Conservation (phyloP, 2,888 invertebrate genomes). For the Amphipoea lucens region DNA sequence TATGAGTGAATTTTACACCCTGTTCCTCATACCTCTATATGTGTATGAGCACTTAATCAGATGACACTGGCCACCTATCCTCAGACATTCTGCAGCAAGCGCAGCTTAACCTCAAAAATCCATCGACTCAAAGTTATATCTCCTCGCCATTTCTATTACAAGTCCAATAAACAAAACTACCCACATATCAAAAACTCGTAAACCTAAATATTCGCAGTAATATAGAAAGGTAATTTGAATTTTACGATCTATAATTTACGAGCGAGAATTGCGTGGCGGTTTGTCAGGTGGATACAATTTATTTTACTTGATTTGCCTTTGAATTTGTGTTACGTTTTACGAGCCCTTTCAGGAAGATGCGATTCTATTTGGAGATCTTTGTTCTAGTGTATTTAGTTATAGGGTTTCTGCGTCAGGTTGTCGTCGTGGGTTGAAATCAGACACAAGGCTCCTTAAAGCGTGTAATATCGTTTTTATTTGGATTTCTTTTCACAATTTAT, state of each 20-base stretch:
- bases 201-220: conserved; percentile 46
- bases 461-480: neutral
- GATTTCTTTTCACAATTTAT: neutral
- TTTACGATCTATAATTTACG: conserved; percentile 37
- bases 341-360: conserved; percentile 25
- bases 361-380: conserved; percentile 17
- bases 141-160: neutral
- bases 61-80: neutral
- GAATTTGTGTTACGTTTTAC: conserved; percentile 15
- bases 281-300: conserved; percentile 6
- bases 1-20: no score
- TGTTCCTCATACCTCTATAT: no score
- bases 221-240: conserved; percentile 53
- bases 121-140: neutral
- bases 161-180: conserved; percentile 11
- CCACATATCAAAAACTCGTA: conserved; percentile 36
- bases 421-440: neutral
- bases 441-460: neutral
- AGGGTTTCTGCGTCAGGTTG: neutral
- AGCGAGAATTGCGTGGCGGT: conserved; percentile 21
- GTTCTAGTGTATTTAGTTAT: neutral
- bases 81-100: neutral
- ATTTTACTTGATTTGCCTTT: neutral
- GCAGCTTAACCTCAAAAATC: neutral
- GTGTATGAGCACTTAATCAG: no score